Evolutionary conservation across 2,888 invertebrate genomes (phyloP), one percentile per base, ranked within the genome.

Genomic region (Anthophora plumipes): DNA sequence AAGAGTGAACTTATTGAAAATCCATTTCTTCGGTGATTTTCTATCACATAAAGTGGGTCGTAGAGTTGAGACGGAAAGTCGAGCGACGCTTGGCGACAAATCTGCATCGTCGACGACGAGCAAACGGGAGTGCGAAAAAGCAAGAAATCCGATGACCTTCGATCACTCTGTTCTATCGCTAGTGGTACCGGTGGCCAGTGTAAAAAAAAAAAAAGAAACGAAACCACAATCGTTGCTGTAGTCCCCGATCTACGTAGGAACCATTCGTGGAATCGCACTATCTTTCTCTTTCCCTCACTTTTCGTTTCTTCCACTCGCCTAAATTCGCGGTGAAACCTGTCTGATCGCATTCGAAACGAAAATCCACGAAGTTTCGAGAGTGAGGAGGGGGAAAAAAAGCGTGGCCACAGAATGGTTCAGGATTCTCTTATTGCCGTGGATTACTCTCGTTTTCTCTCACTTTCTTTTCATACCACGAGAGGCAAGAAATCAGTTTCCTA

Each of bases 61-160:
- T 78, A 39, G 59, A 66, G 22, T 14, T 46, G 70, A 76, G n/a
- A 6, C 70, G 71, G 78, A 81, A 73, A 78, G 80, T 67, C 64
- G 57, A 79, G 59, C 68, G 72, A 67, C 75, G 60, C 31, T 37
- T 48, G 59, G 11, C 69, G 78, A 81, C 88, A 81, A 83, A 82
- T 89, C 79, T 77, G 73, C 79, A 75, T 69, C 52, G 77, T 81
- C 71, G 66, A 17, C 64, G 66, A 25, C 31, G 31, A 31, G 50
- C 70, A 83, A 86, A 86, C 71, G 80, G 78, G 81, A 77, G 60
- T 76, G 83, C 77, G 76, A 71, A 60, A 80, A 60, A 80, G 75
- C 76, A 76, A 84, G 79, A 85, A 83, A 84, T 85, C 39, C 72
- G 31, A 41, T 71, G 85, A 82, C 80, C 82, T 81, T 87, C 87